These are phyloP conservation scores for Fundulus diaphanus DNA, from an alignment of 2,797 vertebrate species.

Conservation along the genomic window DNA sequence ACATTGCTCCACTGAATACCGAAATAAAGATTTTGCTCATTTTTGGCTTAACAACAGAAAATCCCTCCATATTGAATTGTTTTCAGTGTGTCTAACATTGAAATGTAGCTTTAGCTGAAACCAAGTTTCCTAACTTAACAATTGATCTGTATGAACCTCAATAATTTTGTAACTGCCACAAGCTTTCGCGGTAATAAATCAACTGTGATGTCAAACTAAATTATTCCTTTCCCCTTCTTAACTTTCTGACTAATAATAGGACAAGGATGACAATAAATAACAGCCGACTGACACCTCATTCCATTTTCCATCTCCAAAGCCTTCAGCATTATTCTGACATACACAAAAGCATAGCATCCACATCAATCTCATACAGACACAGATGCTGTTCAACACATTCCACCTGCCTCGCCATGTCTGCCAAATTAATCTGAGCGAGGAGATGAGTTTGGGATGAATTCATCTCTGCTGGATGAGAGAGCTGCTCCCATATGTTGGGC, in stretches of 20 bases:
- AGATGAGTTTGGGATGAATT: slow-evolving; percentile 73
- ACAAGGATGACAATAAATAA: slow-evolving; percentile 40
- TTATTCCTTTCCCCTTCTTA: slow-evolving; percentile 25
- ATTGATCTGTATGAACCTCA: not conserved
- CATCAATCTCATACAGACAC: slow-evolving; percentile 57
- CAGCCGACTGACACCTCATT: slow-evolving; percentile 46
- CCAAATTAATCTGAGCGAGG: slow-evolving; percentile 68
- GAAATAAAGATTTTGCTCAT: not conserved
- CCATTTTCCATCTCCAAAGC: slow-evolving; percentile 38
- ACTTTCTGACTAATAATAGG: slow-evolving; percentile 44
- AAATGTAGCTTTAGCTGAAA: not conserved
- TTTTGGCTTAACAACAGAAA: not conserved
- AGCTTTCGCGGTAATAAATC: slow-evolving; percentile 8
- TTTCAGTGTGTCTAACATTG: not conserved
- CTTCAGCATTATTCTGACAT: slow-evolving; percentile 33
- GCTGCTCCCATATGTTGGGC: slow-evolving; percentile 67
- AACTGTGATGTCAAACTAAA: slow-evolving; percentile 28
- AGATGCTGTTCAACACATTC: slow-evolving; percentile 58
- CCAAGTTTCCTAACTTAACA: not conserved
- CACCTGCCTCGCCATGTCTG: slow-evolving; percentile 64
- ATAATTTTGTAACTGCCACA: not conserved
- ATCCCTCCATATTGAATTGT: not conserved
- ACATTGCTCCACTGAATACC: not conserved
- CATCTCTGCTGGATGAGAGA: slow-evolving; percentile 65
- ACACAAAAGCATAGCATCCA: slow-evolving; percentile 40